Percentiles rank a stretch among this genome's conserved stretches.
Conservation (phyloP, 2,888 invertebrate species). For the Plemyria rubiginata region DNA sequence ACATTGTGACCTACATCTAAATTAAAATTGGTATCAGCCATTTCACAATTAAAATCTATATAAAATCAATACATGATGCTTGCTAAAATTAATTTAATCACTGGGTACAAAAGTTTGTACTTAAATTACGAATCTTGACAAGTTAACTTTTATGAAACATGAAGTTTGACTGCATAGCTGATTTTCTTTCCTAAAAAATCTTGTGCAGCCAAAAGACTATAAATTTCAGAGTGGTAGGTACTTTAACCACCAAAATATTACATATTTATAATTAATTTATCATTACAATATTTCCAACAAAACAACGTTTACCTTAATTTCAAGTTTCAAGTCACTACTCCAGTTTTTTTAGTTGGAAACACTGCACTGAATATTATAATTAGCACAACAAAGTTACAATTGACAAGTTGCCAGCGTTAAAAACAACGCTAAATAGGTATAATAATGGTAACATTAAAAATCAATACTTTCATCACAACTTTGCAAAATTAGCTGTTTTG, state of each 20-base stretch:
- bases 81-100: conserved; percentile 48
- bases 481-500: conserved; percentile 25
- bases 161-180: neutral
- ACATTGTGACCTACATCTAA: conserved; percentile 68
- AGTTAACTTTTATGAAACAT: neutral
- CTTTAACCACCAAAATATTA: conserved; percentile 2
- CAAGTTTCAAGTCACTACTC: neutral
- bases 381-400: conserved; percentile 24
- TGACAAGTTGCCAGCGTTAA: conserved; percentile 39
- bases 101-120: conserved; percentile 53
- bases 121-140: conserved; percentile 14
- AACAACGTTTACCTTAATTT: neutral
- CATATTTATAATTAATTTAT: neutral
- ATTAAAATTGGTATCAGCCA: conserved; percentile 79
- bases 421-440: conserved; percentile 32
- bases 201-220: neutral
- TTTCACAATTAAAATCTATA: conserved; percentile 55
- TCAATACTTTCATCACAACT: conserved; percentile 40
- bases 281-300: conserved; percentile 16
- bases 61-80: conserved; percentile 42
- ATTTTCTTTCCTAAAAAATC: neutral
- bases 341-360: conserved; percentile 14
- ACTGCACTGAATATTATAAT: conserved; percentile 6
- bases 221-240: neutral
- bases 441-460: conserved; percentile 54